A percentile compares a stretch with the other conserved stretches of the same genome.
Evolutionary conservation across 2,888 invertebrate genomes (phyloP).

Genomic region (Brachypalpus laphriformis): DNA sequence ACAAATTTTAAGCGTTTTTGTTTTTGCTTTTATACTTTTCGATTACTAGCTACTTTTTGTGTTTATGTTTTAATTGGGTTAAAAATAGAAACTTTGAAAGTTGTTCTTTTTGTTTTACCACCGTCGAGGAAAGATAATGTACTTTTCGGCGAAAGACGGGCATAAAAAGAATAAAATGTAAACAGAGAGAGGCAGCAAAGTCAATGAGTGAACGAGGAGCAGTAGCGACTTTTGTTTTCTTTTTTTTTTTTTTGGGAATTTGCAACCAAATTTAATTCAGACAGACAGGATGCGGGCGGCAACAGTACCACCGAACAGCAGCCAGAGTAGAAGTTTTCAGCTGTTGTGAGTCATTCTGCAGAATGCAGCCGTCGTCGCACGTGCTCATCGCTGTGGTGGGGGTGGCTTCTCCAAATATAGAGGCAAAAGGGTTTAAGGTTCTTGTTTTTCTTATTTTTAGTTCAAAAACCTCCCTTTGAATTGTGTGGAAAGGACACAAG

Average conservation of each 20-base stretch:
- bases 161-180: conserved; percentile 60
- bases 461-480: conserved; percentile 42
- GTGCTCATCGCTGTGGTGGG: conserved; percentile 54
- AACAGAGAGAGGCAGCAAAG: conserved; percentile 54
- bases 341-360: conserved; percentile 64
- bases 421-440: conserved; percentile 46
- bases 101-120: conserved; percentile 32
- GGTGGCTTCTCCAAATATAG: conserved; percentile 57
- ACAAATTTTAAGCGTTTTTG: conserved; percentile 40
- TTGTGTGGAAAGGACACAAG: conserved; percentile 1
- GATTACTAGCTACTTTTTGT: conserved; percentile 47
- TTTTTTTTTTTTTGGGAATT: conserved; percentile 22
- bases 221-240: conserved; percentile 7
- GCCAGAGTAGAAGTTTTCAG: conserved; percentile 35
- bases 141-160: conserved; percentile 68
- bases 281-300: conserved; percentile 48
- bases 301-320: conserved; percentile 15
- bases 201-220: conserved; percentile 35
- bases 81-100: conserved; percentile 73
- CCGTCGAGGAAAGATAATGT: conserved; percentile 29
- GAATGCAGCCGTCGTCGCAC: conserved; percentile 59
- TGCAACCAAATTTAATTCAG: conserved; percentile 51
- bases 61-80: conserved; percentile 71
- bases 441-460: conserved; percentile 5
- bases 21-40: conserved; percentile 13